Base-by-base conservation (phyloP, 2,797 vertebrate genomes). In the Gorsachius magnificus region DNA sequence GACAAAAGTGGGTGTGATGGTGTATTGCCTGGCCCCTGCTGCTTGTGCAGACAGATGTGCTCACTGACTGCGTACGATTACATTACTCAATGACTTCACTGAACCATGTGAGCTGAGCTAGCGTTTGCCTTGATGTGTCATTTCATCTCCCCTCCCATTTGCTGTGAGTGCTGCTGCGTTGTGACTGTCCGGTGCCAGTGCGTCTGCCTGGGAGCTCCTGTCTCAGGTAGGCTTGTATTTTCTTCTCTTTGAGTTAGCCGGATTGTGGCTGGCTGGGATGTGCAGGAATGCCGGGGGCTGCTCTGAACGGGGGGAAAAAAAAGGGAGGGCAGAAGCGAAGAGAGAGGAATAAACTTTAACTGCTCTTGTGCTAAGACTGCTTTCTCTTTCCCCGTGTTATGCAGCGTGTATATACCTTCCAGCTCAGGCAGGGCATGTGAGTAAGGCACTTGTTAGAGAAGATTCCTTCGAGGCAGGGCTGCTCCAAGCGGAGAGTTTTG, bases 141-240 rank as follows among this genome's bases (percentile, higher is more conserved):
- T 76, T 83, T 28, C 51, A 28, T 56, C 53, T 93, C 83, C 88
- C 48, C 87, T 96, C 66, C 80, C 4, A 5, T 36, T 53, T 4
- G 24, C 63, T 79, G 83, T 8, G 6, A 38, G 48, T 9, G 35
- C 66, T 58, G 89, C 57, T 76, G 87, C 0, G 0, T 11, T 76
- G 38, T 53, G 74, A 85, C 75, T 31, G 38, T n/a, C 57, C 0
- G 2, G 68, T 90, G 83, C 33, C 78, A 43, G 46, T 2, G 22
- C 0, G 0, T 21, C 74, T 83, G 71, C 58, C 83, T 19, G 51
- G 72, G 38, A 90, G 41, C 85, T 69, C 51, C 72, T 26, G 41
- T 57, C 86, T 31, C 89, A 93, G 96, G 96, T 95, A 94, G 33
- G 95, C 25, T 80, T 91, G 36, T 19, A 14, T 77, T 65, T 80